Base-by-base conservation (phyloP, 1,140 invertebrate species). In the Atopsyche davidsoni region DNA sequence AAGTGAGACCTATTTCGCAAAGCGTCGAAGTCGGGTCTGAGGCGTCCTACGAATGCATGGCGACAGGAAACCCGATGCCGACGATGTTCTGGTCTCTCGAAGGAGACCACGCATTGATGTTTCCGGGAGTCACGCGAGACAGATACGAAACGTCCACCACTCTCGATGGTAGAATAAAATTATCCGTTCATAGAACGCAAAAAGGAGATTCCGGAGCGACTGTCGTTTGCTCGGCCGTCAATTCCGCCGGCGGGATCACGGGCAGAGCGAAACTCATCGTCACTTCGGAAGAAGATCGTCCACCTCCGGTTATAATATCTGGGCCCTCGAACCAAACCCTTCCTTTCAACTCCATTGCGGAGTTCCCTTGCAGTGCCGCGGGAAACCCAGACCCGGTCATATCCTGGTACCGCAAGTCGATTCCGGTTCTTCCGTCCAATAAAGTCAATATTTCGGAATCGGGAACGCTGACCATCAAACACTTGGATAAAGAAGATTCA, bases 291-390 rank as follows among this genome's bases (percentile, higher is more conserved):
- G 83, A 86, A 66, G 82, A 85, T 65, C 72, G 79, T 46, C 87
- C 88, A 44, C 92, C 92, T 19, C 92, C 92, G 40, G 82, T 94
- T 48, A 95, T 96, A 62, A 80, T 82, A 55, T 74, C 85, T 43
- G 91, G 90, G 3, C 91, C 92, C 19, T 82, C 86, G 54, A 95
- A 96, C 73, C 92, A 96, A 79, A 96, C 92, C 3, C 75, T 85
- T 61, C 84, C 85, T 41, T 73, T 85, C 47, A 79, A 84, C 66
- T 82, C 82, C 42, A 72, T 85, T 46, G 89, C 87, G 10, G 78
- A 82, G 57, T 73, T 94, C 47, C 81, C 81, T 14, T 94, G 91
- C 58, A 77, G 78, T 59, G 85, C 85, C 0, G 79, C 81, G 32
- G 89, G 89, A 7, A 75, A 78, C 61, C 87, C 87, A 32, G 76